Evolutionary conservation across 2,113 vertebrate genomes (phyloP).

Genomic region (Machaerirhynchus nigripectus): DNA sequence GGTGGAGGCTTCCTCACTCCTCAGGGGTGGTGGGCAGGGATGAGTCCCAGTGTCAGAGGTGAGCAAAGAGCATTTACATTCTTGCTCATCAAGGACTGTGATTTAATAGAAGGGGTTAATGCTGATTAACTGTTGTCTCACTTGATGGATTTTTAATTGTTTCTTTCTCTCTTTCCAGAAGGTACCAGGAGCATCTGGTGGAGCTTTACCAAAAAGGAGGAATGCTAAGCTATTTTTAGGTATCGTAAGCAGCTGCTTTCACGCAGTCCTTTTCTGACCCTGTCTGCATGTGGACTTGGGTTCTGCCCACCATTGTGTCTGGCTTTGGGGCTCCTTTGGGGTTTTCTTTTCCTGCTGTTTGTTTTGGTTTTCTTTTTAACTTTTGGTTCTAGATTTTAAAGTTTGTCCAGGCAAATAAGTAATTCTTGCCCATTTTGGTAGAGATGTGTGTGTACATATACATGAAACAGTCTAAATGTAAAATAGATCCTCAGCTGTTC

Average conservation of each 20-base stretch:
- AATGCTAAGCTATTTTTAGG: conserved; percentile 95
- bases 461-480: background rate
- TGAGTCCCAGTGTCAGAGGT: background rate
- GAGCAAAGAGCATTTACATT: background rate
- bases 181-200: conserved; percentile 91
- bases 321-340: background rate
- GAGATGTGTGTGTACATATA: background rate
- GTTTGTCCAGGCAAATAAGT: background rate
- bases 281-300: conserved; percentile 7
- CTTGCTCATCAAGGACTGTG: background rate
- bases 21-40: background rate
- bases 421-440: background rate
- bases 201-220: conserved; percentile 87
- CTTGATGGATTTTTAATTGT: conserved; percentile 57
- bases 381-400: background rate
- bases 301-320: conserved; percentile 1
- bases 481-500: background rate
- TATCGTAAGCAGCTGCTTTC: conserved; percentile 65
- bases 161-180: conserved; percentile 81
- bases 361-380: background rate
- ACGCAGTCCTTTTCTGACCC: conserved; percentile 22
- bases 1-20: background rate
- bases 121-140: background rate
- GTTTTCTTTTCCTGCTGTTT: background rate
- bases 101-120: background rate